Evolutionary conservation across 2,797 vertebrate species (phyloP).

Genomic region (Ceryle rudis): DNA sequence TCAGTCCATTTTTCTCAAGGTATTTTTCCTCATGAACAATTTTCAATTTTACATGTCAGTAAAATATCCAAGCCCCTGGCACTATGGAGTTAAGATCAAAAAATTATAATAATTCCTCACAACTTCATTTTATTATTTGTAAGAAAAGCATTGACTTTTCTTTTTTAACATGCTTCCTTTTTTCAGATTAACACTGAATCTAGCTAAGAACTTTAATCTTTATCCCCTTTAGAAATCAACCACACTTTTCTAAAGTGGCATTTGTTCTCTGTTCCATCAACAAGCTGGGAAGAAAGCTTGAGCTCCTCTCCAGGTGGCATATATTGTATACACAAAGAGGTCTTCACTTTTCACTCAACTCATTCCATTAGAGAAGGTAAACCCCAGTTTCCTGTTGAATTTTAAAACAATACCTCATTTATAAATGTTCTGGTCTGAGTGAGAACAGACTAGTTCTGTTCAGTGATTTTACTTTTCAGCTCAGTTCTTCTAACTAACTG

Average conservation of each 20-base stretch:
- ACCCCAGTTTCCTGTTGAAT: conserved; percentile 38
- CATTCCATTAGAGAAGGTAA: conserved; percentile 47
- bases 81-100: neutral
- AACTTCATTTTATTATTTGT: neutral
- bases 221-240: neutral
- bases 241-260: neutral
- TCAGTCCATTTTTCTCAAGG: neutral
- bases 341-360: conserved; percentile 37
- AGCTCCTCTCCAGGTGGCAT: neutral
- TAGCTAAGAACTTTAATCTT: neutral
- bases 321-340: neutral
- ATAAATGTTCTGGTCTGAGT: neutral
- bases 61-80: neutral
- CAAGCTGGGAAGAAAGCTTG: neutral
- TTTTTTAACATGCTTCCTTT: neutral
- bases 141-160: neutral
- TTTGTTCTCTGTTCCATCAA: neutral
- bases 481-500: too few species aligned
- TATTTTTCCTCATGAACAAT: neutral
- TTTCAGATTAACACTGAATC: neutral
- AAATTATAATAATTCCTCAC: neutral
- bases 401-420: conserved; percentile 60
- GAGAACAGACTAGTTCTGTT: too few species aligned
- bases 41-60: neutral
- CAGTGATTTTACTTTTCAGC: too few species aligned